These are phyloP conservation scores for Protonemura montana DNA, from an alignment of 2,888 invertebrate species.

Conservation along the genomic window DNA sequence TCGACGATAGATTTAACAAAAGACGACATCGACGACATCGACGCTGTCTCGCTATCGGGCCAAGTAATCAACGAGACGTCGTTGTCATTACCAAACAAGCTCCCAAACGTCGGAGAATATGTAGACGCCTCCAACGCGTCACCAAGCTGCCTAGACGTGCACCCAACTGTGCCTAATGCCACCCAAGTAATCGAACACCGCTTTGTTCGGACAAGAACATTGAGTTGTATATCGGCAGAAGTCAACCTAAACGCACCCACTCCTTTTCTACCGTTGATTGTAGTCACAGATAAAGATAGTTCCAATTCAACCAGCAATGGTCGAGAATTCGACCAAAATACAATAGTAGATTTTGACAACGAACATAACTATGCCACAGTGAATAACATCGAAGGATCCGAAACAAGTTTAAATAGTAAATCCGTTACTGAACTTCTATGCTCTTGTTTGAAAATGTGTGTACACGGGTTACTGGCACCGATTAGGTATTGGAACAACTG, in stretches of 20 bases:
- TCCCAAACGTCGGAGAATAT: no score
- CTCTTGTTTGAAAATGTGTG: not conserved
- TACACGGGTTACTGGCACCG: constrained; percentile 44
- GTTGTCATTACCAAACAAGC: not conserved
- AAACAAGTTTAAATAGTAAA: not conserved
- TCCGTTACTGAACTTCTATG: not conserved
- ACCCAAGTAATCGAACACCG: not conserved
- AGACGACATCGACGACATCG: constrained; percentile 20
- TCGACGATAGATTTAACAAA: constrained; percentile 26
- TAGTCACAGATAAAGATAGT: constrained; percentile 37
- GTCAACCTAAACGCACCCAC: constrained; percentile 36
- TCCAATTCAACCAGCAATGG: constrained; percentile 33
- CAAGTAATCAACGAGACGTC: not conserved
- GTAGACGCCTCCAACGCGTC: not conserved
- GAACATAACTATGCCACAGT: constrained; percentile 34
- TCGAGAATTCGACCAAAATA: constrained; percentile 33
- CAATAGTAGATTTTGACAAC: constrained; percentile 28
- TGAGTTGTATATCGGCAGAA: constrained; percentile 36
- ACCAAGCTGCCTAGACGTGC: not conserved
- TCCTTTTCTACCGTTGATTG: constrained; percentile 23
- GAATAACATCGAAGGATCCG: constrained; percentile 13
- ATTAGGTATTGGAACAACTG: constrained; percentile 47
- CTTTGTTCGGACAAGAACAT: not conserved
- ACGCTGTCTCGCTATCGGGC: not conserved
- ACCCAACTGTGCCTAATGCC: not conserved